Conservation (phyloP, 2,113 vertebrate species). For the Calyptommatus sinebrachiatus region DNA sequence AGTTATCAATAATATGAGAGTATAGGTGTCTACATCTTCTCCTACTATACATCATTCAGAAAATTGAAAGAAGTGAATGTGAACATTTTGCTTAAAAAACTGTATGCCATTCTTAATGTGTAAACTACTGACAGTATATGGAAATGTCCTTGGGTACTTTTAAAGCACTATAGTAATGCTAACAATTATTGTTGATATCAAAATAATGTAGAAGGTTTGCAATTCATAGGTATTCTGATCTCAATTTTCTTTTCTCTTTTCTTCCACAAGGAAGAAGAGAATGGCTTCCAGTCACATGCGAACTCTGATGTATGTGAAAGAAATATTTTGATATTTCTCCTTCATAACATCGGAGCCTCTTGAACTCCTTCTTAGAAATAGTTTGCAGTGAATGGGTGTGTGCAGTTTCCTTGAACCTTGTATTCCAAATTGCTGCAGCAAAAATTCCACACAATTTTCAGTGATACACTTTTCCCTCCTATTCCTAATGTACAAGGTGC, state of each 20-base stretch:
- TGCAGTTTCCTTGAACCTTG: slow-evolving; percentile 31
- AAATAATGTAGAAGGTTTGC: slow-evolving; percentile 15
- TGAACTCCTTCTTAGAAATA: slow-evolving; percentile 21
- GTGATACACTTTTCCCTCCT: not conserved
- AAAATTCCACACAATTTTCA: not conserved
- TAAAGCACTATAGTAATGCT: not conserved
- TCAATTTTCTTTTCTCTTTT: slow-evolving; percentile 28
- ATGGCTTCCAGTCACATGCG: slow-evolving; percentile 17
- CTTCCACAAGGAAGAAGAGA: slow-evolving; percentile 35
- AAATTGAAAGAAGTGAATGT: too few relatives aligned
- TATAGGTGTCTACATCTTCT: not conserved
- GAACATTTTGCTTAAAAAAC: too few relatives aligned
- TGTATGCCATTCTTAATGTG: not conserved
- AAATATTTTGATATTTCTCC: slow-evolving; percentile 30
- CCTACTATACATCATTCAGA: too few relatives aligned
- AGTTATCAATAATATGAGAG: too few relatives aligned
- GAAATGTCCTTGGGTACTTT: not conserved
- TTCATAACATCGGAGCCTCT: slow-evolving; percentile 36
- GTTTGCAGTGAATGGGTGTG: slow-evolving; percentile 33
- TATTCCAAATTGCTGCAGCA: slow-evolving; percentile 1
- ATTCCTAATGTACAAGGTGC: not conserved
- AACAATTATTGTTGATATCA: not conserved
- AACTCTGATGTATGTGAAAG: slow-evolving; percentile 34
- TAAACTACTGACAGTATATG: not conserved
- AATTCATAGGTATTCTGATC: slow-evolving; percentile 9